These are phyloP conservation scores for Yoshiicerus persimilis DNA, from an alignment of 1,140 invertebrate species.

Conservation along the genomic window DNA sequence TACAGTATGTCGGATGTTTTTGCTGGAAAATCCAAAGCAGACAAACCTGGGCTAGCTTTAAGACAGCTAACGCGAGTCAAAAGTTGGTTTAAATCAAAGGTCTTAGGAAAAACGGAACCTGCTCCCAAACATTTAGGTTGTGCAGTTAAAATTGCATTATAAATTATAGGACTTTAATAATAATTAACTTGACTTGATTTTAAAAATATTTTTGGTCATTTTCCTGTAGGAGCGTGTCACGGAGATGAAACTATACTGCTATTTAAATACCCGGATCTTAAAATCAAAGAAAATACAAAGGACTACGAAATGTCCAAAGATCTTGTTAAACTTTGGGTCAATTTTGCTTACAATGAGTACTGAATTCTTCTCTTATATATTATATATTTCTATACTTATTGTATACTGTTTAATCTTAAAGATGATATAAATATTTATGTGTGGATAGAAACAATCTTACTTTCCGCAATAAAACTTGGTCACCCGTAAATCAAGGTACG, in stretches of 20 bases:
- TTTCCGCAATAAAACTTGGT: background rate
- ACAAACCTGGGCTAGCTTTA: conserved; percentile 22
- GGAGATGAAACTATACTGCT: conserved; percentile 31
- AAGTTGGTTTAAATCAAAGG: conserved; percentile 40
- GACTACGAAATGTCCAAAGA: conserved; percentile 41
- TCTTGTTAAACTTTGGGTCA: conserved; percentile 39
- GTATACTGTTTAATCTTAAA: background rate
- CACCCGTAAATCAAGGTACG: background rate
- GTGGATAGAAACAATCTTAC: background rate
- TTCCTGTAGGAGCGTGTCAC: conserved; percentile 12
- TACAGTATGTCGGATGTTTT: conserved; percentile 32
- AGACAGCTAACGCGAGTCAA: conserved; percentile 22
- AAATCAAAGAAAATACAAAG: conserved; percentile 26
- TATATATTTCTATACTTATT: background rate
- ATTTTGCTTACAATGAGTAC: conserved; percentile 34
- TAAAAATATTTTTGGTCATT: background rate
- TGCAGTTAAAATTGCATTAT: background rate
- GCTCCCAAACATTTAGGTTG: conserved; percentile 24
- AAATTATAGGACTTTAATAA: background rate
- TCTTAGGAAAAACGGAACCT: conserved; percentile 24
- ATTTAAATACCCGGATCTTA: conserved; percentile 25
- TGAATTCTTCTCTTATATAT: background rate
- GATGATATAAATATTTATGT: background rate
- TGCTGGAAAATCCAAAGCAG: conserved; percentile 31
- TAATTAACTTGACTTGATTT: background rate